These are phyloP conservation scores for Palythoa grandiflora DNA, from an alignment of 92 coral and sea anemone species.

Conservation along the genomic window DNA sequence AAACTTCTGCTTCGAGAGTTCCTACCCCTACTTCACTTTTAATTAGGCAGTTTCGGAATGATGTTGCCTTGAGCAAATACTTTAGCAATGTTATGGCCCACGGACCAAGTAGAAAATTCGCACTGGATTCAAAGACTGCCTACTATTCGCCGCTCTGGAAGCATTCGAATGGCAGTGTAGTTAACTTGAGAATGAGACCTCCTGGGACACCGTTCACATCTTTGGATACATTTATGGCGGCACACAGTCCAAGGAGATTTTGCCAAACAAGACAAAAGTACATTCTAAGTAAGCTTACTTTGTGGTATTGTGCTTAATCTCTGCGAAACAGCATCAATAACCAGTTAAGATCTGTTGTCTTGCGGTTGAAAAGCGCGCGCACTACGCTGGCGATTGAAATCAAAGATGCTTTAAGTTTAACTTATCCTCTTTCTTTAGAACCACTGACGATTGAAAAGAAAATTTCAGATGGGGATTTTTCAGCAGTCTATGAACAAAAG, in stretches of 20 bases:
- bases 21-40: background rate
- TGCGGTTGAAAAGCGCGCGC: slow-evolving; percentile 3
- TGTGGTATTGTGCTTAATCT: background rate
- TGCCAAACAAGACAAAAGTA: slow-evolving; percentile 92
- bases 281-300: slow-evolving; percentile 78
- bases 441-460: slow-evolving; percentile 88
- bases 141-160: slow-evolving; percentile 90
- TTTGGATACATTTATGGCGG: slow-evolving; percentile 95
- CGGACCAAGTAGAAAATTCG: slow-evolving; percentile 65
- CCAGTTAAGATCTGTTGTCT: background rate
- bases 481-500: slow-evolving; percentile 69
- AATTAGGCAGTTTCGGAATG: background rate
- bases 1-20: background rate
- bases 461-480: slow-evolving; percentile 74
- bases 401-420: background rate
- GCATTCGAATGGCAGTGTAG: slow-evolving; percentile 83
- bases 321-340: background rate
- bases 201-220: slow-evolving; percentile 85
- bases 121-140: slow-evolving; percentile 70
- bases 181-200: slow-evolving; percentile 84
- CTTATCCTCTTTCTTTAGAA: slow-evolving; percentile 61
- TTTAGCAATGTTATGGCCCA: slow-evolving; percentile 83
- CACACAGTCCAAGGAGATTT: slow-evolving; percentile 93
- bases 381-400: background rate
- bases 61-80: slow-evolving; percentile 53